Evolutionary conservation across 64 coral and sea anemone species (phyloP), one percentile per base, ranked within the genome.

Genomic region (Montipora capricornis): DNA sequence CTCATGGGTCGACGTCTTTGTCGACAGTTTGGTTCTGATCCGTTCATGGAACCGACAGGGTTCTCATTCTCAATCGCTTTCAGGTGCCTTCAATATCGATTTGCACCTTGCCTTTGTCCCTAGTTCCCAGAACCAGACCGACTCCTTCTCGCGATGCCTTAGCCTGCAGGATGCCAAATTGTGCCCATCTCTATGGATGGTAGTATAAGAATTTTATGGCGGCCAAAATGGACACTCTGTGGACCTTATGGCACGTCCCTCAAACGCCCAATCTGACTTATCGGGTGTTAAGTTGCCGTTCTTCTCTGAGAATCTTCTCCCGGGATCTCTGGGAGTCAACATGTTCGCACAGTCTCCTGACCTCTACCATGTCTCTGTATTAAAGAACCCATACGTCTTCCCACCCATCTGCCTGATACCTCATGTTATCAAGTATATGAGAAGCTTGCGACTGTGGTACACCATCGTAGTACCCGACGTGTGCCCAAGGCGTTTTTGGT

Each of bases 381-480:
- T 74, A 44, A 22, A n/a, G 71, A 74, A 74, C n/a, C 71, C 71
- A 5, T 74, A 74, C 0, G 52, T 57, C 52, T 57, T 57, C 52
- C 52, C 52, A 57, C 52, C 52, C 6, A 57, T 57, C 52, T 57
- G 78, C 12, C 47, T 80, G 2, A 58, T 80, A 14, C 78, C 78
- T 49, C 78, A 52, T 12, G 78, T 80, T 15, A 17, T 52, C n/a
- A 49, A 80, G n/a, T 80, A 52, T 20, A 3, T 52, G 10, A 12
- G 5, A 5, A 58, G 3, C n/a, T 58, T 80, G 5, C 78, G 48
- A 20, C n/a, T 52, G 12, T 52, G 2, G 4, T 70, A 79, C 58
- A 79, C 88, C 73, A 9, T 91, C 2, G 89, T 82, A 6, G 44
- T 91, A 47, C 59, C 89, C 13, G 79, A 91, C 69, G 80, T 83